Percentiles rank a stretch among this genome's conserved stretches.
Conservation (phyloP, 2,797 vertebrate species). For the Coranthus polyacanthus region DNA sequence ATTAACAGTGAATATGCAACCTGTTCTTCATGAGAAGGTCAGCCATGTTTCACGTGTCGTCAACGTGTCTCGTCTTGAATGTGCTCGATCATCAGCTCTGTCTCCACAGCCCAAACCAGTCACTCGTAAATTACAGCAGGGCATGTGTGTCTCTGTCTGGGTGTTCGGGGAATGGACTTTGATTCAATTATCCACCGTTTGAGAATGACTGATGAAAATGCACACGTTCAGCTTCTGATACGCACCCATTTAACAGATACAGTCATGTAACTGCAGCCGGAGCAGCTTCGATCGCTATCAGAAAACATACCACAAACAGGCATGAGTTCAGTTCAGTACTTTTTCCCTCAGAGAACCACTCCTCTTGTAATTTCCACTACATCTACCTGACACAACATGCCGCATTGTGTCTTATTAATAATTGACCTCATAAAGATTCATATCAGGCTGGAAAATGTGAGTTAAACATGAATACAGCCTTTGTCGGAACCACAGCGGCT, state of each 20-base stretch:
- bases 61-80: constrained; percentile 44
- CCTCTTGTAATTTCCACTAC: not conserved
- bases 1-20: not conserved
- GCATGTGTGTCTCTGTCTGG: too few relatives aligned
- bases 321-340: not conserved
- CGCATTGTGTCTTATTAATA: not conserved
- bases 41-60: not conserved
- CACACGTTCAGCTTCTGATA: too few relatives aligned
- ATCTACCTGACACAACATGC: not conserved
- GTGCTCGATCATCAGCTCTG: constrained; percentile 1
- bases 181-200: not conserved
- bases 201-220: too few relatives aligned
- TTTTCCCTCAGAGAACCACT: not conserved
- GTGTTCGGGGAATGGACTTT: not conserved
- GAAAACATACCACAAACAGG: not conserved
- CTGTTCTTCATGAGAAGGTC: not conserved
- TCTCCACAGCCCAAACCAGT: not conserved
- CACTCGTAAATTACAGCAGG: not conserved
- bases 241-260: accelerated
- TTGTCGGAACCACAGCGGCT: not conserved
- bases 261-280: not conserved
- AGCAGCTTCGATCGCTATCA: not conserved
- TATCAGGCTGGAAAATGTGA: not conserved
- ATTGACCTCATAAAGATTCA: not conserved
- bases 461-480: not conserved